Evolutionary conservation across 2,888 invertebrate genomes (phyloP), one percentile per base, ranked within the genome.

Genomic region (Aporophyla lueneburgensis): DNA sequence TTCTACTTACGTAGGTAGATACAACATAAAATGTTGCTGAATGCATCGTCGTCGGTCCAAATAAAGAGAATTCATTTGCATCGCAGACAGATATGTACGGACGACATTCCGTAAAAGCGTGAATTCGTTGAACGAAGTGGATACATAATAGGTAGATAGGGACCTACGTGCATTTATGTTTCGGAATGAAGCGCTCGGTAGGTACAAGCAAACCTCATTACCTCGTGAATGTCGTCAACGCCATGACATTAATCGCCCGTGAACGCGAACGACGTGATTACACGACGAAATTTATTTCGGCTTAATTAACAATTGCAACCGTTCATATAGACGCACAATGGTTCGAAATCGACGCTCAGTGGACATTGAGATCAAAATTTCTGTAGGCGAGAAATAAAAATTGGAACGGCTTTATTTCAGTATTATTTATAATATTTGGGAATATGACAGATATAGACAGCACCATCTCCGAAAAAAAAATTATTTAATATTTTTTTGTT

Each of bases 221-320:
- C 76, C 78, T 74, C 72, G 62, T 65, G 65, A 74, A 79, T 66
- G 66, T 61, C 76, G 63, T 79, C 76, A 77, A 69, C 69, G 71
- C 53, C 70, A 68, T 81, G 76, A 78, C 77, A 80, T 84, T 82
- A 86, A 87, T 86, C 74, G 73, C 66, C 73, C 71, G 71, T 66
- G 63, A 76, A 66, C 68, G 80, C 65, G 74, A 74, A 87, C 77
- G 77, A 77, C 66, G 82, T 81, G 86, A 81, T 84, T 84, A 84
- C 68, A 69, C 61, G 77, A 68, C 56, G 61, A 78, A 85, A 86
- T 83, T 86, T 80, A 84, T 79, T 70, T 72, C 72, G 58, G 19
- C 53, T 76, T 81, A 84, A 86, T 86, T 86, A 83, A 83, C 76
- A 71, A 76, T 85, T 76, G 75, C 76, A 77, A 65, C 43, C 58